Base-by-base conservation (phyloP, 92 coral and sea anemone species). In the Chrysogorgia sp. region DNA sequence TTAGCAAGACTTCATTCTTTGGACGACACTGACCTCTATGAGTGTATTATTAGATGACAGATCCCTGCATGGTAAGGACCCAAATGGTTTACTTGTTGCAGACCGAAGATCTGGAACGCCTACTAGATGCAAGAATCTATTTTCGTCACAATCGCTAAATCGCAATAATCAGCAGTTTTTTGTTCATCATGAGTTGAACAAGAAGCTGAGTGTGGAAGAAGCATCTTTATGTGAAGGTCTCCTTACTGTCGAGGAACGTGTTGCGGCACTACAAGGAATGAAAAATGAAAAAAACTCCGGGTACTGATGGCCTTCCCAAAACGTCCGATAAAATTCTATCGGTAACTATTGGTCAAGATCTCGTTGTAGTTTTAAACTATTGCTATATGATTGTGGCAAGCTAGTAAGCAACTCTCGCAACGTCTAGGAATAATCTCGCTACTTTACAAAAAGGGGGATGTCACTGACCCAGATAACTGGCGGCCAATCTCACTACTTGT, bases 301-400 rank as follows among this genome's bases (percentile, higher is more conserved):
- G 7, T 4, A 90, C 86, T 41, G 90, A 87, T 0, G 67, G 86
- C 14, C n/a, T n/a, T n/a, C n/a, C n/a, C n/a, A n/a, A n/a, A n/a
- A n/a, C n/a, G n/a, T n/a, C 91, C 96, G 0, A 69, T 60, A 22
- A 90, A 87, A 47, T 87, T 88, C 49, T 90, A 87, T 40, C 0
- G 35, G 0, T 78, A 9, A 0, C 45, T 0, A 63, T 87, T 0
- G 91, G 86, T 0, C 13, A 23, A 0, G 96, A 90, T 40, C 74
- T 85, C 0, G 88, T 90, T 0, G 19, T 19, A 0, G 90, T 87
- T 0, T 40, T 84, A 0, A 87, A 90, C 58, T 34, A 49, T 14
- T 58, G 81, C 13, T n/a, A n/a, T 69, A 20, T 3, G 12, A 7
- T 1, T 6, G 52, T 3, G 85, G 85, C 0, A 1, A 1, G 21